These are phyloP conservation scores for Periparus ater DNA, from an alignment of 2,797 vertebrate species.

Conservation along the genomic window DNA sequence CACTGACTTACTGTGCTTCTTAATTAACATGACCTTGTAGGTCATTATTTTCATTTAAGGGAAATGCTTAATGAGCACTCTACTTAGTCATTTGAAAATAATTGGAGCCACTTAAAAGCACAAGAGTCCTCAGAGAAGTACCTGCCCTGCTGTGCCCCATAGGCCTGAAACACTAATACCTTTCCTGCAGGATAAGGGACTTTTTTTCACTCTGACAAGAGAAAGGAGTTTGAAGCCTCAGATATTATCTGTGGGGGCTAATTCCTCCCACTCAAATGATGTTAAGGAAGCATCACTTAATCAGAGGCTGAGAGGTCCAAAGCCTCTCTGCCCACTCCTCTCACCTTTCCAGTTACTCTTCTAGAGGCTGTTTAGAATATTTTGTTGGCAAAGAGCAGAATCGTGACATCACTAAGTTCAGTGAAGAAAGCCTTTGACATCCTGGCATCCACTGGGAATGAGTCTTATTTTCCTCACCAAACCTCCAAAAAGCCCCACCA, in stretches of 20 bases:
- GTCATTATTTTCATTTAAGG: conserved; percentile 62
- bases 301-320: not conserved
- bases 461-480: not conserved
- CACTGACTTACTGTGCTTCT: conserved; percentile 48
- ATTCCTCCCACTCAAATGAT: not conserved
- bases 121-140: conserved; percentile 39
- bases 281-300: not conserved
- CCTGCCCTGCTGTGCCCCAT: conserved; percentile 1
- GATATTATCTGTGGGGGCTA: not conserved
- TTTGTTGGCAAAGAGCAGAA: not conserved
- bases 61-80: conserved; percentile 56
- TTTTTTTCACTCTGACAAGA: not conserved
- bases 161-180: conserved; percentile 26
- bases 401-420: not conserved
- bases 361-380: not conserved
- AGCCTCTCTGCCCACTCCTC: not conserved
- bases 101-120: conserved; percentile 64
- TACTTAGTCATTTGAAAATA: conserved; percentile 52
- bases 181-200: not conserved
- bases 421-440: not conserved
- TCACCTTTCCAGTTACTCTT: not conserved
- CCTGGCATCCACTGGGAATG: not conserved
- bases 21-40: conserved; percentile 63
- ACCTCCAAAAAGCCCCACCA: not conserved
- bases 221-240: not conserved